Percentiles rank a stretch among this genome's conserved stretches.
These are phyloP conservation scores for Tinea pellionella DNA, from an alignment of 2,888 invertebrate species.

Conservation along the genomic window DNA sequence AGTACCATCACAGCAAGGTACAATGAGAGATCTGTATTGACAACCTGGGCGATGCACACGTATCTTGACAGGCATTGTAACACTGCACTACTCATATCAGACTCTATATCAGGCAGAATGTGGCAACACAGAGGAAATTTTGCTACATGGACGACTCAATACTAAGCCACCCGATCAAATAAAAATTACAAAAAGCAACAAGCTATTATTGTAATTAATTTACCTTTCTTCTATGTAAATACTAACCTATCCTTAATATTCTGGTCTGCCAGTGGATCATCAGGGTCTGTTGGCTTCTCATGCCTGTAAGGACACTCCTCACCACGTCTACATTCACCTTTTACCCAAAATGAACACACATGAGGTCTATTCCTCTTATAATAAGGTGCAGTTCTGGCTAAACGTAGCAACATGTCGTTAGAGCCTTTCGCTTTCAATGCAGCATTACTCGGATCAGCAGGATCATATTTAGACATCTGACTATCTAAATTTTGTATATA, in stretches of 20 bases:
- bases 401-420: constrained; percentile 84
- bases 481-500: constrained; percentile 92
- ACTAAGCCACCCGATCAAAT: too few species aligned
- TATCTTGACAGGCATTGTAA: too few species aligned
- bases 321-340: constrained; percentile 94
- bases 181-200: too few species aligned
- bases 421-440: constrained; percentile 81
- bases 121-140: too few species aligned
- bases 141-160: too few species aligned
- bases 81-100: too few species aligned
- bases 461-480: constrained; percentile 69
- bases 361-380: constrained; percentile 95
- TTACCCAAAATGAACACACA: constrained; percentile 98
- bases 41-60: too few species aligned
- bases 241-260: constrained; percentile 87
- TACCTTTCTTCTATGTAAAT: too few species aligned
- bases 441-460: constrained; percentile 68
- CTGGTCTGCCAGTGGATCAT: constrained; percentile 95
- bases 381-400: constrained; percentile 93
- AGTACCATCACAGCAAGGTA: too few species aligned
- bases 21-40: too few species aligned
- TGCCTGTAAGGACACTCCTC: constrained; percentile 97
- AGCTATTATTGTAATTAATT: too few species aligned
- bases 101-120: too few species aligned
- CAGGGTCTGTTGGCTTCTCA: constrained; percentile 96